Conservation (phyloP, 2,797 vertebrate species). For the Chelidonichthys spinosus region DNA sequence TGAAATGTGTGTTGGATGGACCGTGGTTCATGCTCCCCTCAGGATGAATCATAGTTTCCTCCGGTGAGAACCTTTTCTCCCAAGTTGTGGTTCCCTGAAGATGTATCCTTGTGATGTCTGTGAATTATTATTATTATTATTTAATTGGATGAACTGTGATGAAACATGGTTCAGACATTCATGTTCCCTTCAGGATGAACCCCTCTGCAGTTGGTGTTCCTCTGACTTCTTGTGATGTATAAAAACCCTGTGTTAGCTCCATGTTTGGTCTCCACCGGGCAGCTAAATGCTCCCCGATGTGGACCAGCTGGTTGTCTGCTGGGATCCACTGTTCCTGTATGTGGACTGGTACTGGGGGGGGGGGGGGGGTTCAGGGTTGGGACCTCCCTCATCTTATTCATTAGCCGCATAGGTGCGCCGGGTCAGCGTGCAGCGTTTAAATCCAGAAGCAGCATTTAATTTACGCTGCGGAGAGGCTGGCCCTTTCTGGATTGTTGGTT, state of each 20-base stretch:
- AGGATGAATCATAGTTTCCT: background rate
- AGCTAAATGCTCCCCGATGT: background rate
- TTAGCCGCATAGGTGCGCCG: constrained; percentile 74
- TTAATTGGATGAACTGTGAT: background rate
- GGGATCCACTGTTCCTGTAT: no score
- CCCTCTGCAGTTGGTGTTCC: background rate
- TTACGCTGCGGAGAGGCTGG: constrained; percentile 85
- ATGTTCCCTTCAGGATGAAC: background rate
- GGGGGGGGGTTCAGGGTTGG: no score
- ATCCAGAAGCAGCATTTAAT: constrained; percentile 82
- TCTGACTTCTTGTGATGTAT: no score
- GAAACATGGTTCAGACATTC: background rate
- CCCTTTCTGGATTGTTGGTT: constrained; percentile 96
- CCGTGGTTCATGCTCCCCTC: background rate
- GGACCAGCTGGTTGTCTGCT: no score
- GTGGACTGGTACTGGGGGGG: background rate
- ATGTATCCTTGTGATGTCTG: background rate
- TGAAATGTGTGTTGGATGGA: background rate
- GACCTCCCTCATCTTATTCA: constrained; percentile 70
- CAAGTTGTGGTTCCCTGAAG: background rate
- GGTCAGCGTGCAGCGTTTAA: constrained; percentile 53
- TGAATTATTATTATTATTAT: no score
- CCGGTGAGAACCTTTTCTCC: no score
- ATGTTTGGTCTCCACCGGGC: background rate
- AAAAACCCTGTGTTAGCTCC: background rate